Percentiles rank a stretch among this genome's conserved stretches.
Conservation (phyloP, 2,113 vertebrate genomes). For the Mormoops blainvillei region DNA sequence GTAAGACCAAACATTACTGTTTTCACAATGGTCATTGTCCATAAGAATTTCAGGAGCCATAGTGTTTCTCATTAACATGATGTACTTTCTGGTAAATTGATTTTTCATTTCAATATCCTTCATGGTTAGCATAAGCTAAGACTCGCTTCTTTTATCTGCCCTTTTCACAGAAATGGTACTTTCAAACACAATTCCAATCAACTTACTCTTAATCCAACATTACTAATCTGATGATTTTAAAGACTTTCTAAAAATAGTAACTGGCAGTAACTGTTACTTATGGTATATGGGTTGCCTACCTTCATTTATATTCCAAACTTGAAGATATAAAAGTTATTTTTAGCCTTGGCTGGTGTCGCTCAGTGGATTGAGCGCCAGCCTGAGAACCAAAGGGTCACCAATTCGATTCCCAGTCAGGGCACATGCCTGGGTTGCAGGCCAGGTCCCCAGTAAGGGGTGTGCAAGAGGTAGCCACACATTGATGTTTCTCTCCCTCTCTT, state of each 20-base stretch:
- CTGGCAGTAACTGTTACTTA: neutral
- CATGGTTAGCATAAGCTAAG: slow-evolving; percentile 70
- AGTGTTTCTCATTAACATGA: slow-evolving; percentile 61
- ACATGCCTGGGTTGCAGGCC: too few relatives aligned
- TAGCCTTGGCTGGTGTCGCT: too few relatives aligned
- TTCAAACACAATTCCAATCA: slow-evolving; percentile 82
- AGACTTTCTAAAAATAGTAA: neutral
- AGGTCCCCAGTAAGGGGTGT: too few relatives aligned
- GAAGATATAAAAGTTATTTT: neutral
- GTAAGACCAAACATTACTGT: slow-evolving; percentile 81
- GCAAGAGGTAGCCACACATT: too few relatives aligned
- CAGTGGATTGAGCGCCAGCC: too few relatives aligned
- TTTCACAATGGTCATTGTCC: neutral
- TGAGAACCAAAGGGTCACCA: too few relatives aligned
- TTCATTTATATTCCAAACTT: neutral
- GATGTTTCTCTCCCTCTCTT: too few relatives aligned
- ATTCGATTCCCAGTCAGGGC: too few relatives aligned
- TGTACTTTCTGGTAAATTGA: slow-evolving; percentile 67
- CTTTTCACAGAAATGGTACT: slow-evolving; percentile 76
- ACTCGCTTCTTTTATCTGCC: slow-evolving; percentile 77
- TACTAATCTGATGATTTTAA: neutral
- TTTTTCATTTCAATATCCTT: slow-evolving; percentile 72
- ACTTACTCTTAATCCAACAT: neutral
- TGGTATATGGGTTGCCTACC: neutral
- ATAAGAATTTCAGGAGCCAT: neutral